Evolutionary conservation across 2,113 vertebrate genomes (phyloP).

Genomic region (Geococcyx californianus): DNA sequence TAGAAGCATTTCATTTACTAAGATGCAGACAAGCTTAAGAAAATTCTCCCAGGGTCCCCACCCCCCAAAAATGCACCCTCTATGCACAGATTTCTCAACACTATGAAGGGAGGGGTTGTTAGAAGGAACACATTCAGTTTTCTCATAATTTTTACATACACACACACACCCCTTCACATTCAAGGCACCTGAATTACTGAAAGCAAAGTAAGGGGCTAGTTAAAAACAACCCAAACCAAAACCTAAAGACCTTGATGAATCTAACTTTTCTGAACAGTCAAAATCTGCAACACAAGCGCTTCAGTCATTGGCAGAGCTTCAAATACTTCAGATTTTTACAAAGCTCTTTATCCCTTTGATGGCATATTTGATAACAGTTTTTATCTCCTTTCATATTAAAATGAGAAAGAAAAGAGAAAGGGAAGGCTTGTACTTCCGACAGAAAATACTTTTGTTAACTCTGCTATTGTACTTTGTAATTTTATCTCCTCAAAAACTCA

Average conservation of each 20-base stretch:
- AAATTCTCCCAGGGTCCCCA: background rate
- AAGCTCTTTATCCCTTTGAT: conserved; percentile 68
- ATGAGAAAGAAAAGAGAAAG: background rate
- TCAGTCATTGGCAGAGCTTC: conserved; percentile 53
- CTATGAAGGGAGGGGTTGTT: background rate
- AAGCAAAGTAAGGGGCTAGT: background rate
- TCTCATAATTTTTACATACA: background rate
- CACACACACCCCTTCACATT: background rate
- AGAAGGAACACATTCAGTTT: background rate
- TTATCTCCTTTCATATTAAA: conserved; percentile 65
- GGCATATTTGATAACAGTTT: conserved; percentile 71
- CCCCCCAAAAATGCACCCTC: background rate
- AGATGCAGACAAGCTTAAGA: conserved; percentile 11
- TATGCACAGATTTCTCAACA: background rate
- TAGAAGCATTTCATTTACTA: conserved; percentile 25
- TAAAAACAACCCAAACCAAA: background rate
- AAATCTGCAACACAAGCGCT: conserved; percentile 53
- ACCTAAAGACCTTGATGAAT: conserved; percentile 30
- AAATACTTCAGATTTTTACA: conserved; percentile 67
- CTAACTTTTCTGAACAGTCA: conserved; percentile 37
- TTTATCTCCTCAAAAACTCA: conserved; percentile 19
- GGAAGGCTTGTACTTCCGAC: conserved; percentile 46
- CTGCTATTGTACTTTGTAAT: conserved; percentile 52
- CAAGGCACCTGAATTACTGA: background rate
- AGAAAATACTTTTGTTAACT: conserved; percentile 63